Percentiles rank a stretch among this genome's conserved stretches.
phyloP scores from a whole-genome alignment of 2,113 vertebrate species.

The Solea solea region DNA sequence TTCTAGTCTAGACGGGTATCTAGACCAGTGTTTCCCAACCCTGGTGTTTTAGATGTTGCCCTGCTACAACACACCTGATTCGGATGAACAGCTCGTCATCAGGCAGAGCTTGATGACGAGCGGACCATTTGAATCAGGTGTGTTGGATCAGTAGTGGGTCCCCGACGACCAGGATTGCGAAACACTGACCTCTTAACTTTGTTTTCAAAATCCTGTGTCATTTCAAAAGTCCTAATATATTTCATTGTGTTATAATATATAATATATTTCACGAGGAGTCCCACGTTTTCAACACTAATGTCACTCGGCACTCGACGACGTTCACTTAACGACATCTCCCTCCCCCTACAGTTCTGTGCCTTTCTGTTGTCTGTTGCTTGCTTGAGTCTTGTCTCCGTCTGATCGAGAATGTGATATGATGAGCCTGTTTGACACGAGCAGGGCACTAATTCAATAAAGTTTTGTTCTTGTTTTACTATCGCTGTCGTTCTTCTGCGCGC shows the following conservation, averaged over 20 bases:
- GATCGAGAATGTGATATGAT: conserved; percentile 71
- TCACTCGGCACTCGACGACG: conserved; percentile 2
- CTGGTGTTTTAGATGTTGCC: too few relatives aligned
- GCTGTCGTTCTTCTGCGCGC: conserved; percentile 38
- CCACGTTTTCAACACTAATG: neutral
- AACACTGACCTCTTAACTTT: too few relatives aligned
- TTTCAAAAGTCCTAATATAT: neutral
- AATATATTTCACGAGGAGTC: too few relatives aligned
- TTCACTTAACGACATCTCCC: neutral
- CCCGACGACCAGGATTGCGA: too few relatives aligned
- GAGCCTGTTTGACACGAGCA: conserved; percentile 67
- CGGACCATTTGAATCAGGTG: too few relatives aligned
- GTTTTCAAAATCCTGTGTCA: neutral
- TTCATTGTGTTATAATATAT: too few relatives aligned
- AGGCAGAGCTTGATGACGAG: too few relatives aligned
- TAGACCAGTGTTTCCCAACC: too few relatives aligned
- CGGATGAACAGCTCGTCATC: too few relatives aligned
- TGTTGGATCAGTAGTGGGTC: too few relatives aligned
- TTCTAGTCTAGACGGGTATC: too few relatives aligned
- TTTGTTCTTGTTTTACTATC: conserved; percentile 76
- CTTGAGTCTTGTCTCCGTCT: conserved; percentile 64
- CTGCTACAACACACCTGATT: too few relatives aligned
- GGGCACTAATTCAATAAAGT: conserved; percentile 78
- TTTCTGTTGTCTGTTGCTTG: conserved; percentile 70
- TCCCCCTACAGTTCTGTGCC: conserved; percentile 66